These are phyloP conservation scores for Podarcis raffonei DNA, from an alignment of 2,113 vertebrate species.

Conservation along the genomic window DNA sequence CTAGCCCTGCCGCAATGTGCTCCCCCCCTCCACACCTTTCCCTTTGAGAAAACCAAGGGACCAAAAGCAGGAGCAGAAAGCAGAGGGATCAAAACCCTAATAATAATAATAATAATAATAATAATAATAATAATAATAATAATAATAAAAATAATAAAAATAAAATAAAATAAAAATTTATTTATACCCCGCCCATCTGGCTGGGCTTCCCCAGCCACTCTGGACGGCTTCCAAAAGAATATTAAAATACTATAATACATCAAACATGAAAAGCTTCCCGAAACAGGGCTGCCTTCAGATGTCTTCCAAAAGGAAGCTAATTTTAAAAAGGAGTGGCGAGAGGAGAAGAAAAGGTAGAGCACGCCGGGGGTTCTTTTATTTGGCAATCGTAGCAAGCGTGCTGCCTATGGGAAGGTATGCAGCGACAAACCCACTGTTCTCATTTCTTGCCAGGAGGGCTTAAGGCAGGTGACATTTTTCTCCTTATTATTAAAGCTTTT, in stretches of 20 bases:
- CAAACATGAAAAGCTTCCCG: no score
- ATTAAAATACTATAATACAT: no score
- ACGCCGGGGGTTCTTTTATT: neutral
- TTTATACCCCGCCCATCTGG: no score
- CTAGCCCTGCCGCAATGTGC: slow-evolving; percentile 18
- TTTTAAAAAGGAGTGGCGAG: neutral
- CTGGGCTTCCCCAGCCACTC: no score
- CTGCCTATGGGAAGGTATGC: slow-evolving; percentile 10
- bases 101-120: no score
- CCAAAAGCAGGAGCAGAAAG: slow-evolving; percentile 22
- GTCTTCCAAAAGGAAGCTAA: slow-evolving; percentile 13
- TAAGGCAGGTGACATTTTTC: neutral
- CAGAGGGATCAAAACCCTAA: slow-evolving; percentile 20
- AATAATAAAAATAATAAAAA: no score
- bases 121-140: no score
- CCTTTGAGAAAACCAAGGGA: slow-evolving; percentile 58
- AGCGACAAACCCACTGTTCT: neutral
- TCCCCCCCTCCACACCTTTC: slow-evolving; percentile 36
- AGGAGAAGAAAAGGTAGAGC: neutral
- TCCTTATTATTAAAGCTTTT: no score
- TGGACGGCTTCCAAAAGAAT: no score
- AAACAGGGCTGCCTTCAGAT: no score
- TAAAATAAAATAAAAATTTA: no score
- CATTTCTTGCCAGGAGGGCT: neutral
- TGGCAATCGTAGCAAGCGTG: slow-evolving; percentile 5